Evolutionary conservation across 2,797 vertebrate genomes (phyloP), one percentile per base, ranked within the genome.

Genomic region (Trachurus trachurus): DNA sequence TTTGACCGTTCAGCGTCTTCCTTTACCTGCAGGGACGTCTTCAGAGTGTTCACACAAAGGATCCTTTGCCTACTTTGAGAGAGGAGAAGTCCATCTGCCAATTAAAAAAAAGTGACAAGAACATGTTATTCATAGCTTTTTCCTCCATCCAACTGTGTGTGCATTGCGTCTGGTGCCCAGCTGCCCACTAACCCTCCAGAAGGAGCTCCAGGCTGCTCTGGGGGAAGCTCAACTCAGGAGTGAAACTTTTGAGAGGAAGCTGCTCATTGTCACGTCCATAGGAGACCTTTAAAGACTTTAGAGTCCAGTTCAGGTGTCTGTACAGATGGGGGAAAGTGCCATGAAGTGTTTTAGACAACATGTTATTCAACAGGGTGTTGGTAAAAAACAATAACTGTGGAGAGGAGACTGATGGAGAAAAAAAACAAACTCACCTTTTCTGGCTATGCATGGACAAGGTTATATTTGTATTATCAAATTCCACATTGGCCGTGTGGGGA

Each of bases 41-140:
- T 98, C 50, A 99, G 90, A 9, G 95, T 93, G 92, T 93, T 99
- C 87, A 99, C 95, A 93, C 97, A 99, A 82, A 98, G 92, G 0
- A 99, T 99, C 83, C 98, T 96, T 85, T 99, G 98, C 74, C 98
- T 95, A 90, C 97, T 99, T 92, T 99, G 98, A 64, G 98, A 99
- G 34, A 99, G 94, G 47, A 99, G 95, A 88, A 99, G 95, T 71
- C 98, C 98, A 66, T 99, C 98, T 99, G 90, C 26, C 57, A 49
- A 69, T 37, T 12, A 21, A 40, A 42, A 15, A 29, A 31, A 37
- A 26, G 26, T 26, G 64, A 53, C 5, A 37, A 19, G 10, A 74
- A 66, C 0, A 12, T 17, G 53, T 86, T 78, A 86, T 60, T 79
- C 26, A 39, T 39, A 54, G 40, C 5, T 29, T 74, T 68, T 67